Conservation (phyloP, 2,113 vertebrate genomes). For the Microcebus ravelobensis region DNA sequence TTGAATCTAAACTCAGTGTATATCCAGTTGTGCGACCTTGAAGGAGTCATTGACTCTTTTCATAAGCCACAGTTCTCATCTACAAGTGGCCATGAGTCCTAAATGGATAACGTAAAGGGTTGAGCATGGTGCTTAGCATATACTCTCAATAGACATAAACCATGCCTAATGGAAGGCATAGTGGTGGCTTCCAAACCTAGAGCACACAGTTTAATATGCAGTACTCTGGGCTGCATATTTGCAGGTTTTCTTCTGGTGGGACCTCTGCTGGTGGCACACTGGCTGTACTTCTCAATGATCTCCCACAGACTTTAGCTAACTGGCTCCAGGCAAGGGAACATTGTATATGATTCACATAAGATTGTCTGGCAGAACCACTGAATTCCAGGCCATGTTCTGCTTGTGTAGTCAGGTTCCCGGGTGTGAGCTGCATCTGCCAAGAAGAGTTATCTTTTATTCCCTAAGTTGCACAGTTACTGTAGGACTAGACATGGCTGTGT, state of each 20-base stretch:
- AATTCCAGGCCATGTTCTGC: neutral
- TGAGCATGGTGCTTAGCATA: neutral
- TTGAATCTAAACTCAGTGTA: neutral
- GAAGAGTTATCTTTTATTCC: neutral
- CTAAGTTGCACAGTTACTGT: neutral
- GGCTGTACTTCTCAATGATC: neutral
- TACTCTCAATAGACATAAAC: neutral
- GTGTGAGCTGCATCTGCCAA: neutral
- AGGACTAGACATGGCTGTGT: neutral
- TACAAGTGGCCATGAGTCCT: neutral
- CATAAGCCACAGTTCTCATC: neutral
- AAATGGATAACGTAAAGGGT: neutral
- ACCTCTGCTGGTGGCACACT: neutral
- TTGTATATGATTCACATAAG: rapidly evolving
- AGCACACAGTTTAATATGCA: neutral
- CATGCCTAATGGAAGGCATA: neutral
- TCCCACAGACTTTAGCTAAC: neutral
- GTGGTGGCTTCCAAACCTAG: neutral
- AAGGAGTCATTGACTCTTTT: neutral
- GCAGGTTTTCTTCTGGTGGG: neutral
- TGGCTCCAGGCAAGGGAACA: neutral
- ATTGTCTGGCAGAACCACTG: neutral
- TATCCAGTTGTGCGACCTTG: neutral
- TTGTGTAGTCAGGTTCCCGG: neutral
- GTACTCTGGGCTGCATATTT: neutral